phyloP scores from a whole-genome alignment of 2,888 invertebrate species.

The Calliphora vomitoria region DNA sequence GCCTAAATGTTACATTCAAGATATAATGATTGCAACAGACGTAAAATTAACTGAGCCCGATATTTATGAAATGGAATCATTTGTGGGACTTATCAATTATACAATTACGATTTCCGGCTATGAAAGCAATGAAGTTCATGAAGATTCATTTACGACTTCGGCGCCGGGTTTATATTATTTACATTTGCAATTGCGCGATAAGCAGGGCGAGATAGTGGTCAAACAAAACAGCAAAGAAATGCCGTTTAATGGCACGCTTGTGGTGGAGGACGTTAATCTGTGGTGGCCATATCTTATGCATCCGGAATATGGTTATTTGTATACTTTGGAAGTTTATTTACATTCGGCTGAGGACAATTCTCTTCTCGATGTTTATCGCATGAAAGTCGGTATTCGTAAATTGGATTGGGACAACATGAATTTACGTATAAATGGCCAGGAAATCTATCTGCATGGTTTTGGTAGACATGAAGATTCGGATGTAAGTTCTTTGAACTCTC shows the following conservation, averaged over 20 bases:
- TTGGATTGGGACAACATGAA: slow-evolving; percentile 90
- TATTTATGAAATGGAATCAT: slow-evolving; percentile 56
- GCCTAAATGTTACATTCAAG: slow-evolving; percentile 92
- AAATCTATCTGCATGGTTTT: slow-evolving; percentile 96
- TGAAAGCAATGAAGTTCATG: slow-evolving; percentile 55
- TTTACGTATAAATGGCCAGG: slow-evolving; percentile 91
- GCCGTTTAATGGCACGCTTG: slow-evolving; percentile 86
- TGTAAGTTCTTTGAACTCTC: slow-evolving; percentile 84
- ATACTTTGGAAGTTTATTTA: slow-evolving; percentile 89
- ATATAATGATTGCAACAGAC: slow-evolving; percentile 91
- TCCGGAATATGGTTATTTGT: slow-evolving; percentile 92
- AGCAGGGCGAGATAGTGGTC: slow-evolving; percentile 86
- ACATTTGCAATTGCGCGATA: slow-evolving; percentile 85
- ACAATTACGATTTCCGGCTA: slow-evolving; percentile 60
- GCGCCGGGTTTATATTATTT: slow-evolving; percentile 76
- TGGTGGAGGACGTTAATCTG: slow-evolving; percentile 90
- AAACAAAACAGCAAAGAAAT: slow-evolving; percentile 85
- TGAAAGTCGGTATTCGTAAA: slow-evolving; percentile 94
- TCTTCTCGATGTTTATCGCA: slow-evolving; percentile 91
- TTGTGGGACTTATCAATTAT: slow-evolving; percentile 58
- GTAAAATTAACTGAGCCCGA: slow-evolving; percentile 78
- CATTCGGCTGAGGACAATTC: slow-evolving; percentile 76
- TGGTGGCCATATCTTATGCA: slow-evolving; percentile 98
- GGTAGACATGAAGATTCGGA: slow-evolving; percentile 98
- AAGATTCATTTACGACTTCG: background rate